phyloP scores from a whole-genome alignment of 2,888 invertebrate genomes.

The Tenthredo mesomela region DNA sequence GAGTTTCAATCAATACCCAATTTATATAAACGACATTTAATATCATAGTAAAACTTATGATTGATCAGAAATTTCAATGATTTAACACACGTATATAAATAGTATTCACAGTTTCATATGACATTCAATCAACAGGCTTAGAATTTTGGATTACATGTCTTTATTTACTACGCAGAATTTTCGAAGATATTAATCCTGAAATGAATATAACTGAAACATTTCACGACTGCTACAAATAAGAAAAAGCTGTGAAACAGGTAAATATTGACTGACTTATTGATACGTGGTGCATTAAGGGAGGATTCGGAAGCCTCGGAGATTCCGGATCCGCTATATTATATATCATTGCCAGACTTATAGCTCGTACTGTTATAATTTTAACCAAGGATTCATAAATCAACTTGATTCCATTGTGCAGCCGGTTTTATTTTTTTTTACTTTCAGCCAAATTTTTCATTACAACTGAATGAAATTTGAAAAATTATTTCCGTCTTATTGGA shows the following conservation, averaged over 20 bases:
- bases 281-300: not conserved
- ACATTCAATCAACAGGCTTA: not conserved
- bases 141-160: conserved; percentile 12
- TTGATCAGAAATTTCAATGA: not conserved
- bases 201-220: not conserved
- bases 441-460: not conserved
- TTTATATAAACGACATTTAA: not conserved
- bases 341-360: not conserved
- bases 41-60: not conserved
- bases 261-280: not conserved
- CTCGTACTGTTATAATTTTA: not conserved
- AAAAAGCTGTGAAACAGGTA: not conserved
- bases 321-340: not conserved
- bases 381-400: conserved; percentile 30
- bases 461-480: not conserved
- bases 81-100: not conserved
- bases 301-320: not conserved
- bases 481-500: conserved; percentile 2
- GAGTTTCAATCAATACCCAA: not conserved
- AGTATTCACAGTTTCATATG: not conserved
- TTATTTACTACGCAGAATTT: not conserved
- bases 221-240: not conserved
- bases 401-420: not conserved
- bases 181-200: not conserved
- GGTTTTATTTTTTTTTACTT: not conserved